phyloP scores from a whole-genome alignment of 2,113 vertebrate species.

The Variabilichromis moorii region DNA sequence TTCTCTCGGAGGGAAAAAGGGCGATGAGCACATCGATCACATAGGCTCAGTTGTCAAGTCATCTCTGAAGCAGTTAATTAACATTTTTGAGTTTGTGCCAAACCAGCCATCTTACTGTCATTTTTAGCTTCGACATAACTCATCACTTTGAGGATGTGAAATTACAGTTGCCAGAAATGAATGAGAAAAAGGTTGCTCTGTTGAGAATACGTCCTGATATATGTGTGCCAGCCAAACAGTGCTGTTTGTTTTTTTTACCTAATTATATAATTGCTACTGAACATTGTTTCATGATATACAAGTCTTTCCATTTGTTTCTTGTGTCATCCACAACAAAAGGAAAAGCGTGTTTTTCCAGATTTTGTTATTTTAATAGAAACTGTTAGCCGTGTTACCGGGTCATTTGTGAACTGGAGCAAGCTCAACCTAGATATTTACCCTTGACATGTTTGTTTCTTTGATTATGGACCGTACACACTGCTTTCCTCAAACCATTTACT shows the following conservation, averaged over 20 bases:
- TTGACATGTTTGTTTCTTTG: conserved; percentile 27
- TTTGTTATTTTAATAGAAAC: neutral
- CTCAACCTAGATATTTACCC: neutral
- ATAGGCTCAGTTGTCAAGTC: conserved; percentile 49
- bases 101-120: conserved; percentile 53
- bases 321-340: neutral
- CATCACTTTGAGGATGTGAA: conserved; percentile 35
- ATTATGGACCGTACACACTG: neutral
- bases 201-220: conserved; percentile 12
- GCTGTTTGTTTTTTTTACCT: conserved; percentile 14
- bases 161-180: conserved; percentile 51
- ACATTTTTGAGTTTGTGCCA: conserved; percentile 56
- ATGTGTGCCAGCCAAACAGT: neutral
- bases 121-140: conserved; percentile 40
- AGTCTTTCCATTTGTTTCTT: neutral
- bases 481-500: conserved; percentile 51
- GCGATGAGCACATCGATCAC: conserved; percentile 59
- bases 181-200: conserved; percentile 35
- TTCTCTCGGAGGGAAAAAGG: conserved; percentile 47
- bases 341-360: neutral
- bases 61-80: conserved; percentile 60
- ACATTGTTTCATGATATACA: neutral
- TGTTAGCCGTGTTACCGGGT: neutral
- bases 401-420: neutral
- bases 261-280: conserved; percentile 28